Base-by-base conservation (phyloP, 2,797 vertebrate species). In the Microchirus variegatus region DNA sequence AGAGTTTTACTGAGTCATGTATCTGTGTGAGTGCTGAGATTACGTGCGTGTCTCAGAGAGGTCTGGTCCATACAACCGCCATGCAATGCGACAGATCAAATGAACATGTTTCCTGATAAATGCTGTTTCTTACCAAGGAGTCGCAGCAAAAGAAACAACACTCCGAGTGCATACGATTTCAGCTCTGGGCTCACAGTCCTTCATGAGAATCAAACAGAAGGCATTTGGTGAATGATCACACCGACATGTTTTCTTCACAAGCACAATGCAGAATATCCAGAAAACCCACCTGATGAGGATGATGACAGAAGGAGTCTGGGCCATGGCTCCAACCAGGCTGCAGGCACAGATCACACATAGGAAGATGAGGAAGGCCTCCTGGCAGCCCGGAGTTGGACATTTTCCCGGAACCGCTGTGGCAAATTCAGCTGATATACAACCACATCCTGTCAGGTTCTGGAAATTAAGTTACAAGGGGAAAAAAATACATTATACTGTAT, bases 321-420 rank as follows among this genome's bases (percentile, higher is more conserved):
- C 97, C 97, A 99, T 99, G 71, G 97, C 96, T 59, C 98, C 97
- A 0, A 99, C 95, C 94, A 99, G 93, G 90, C 97, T 99, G 93
- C 97, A 99, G 77, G 93, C 92, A 15, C 98, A 99, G 93, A 99
- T 97, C 84, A 99, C 95, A 9, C 95, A 97, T 53, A 99, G 94
- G 91, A 99, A 99, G 89, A 94, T 96, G 87, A 98, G 93, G 87
- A 99, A 99, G 80, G 94, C 90, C 89, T 98, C 94, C 84, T 94
- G 95, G 22, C 98, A 99, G 72, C 97, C 97, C 0, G 95, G 92
- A 35, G 89, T 96, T 18, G 96, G 97, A 81, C 98, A 99, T 55
- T 99, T 99, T 26, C 97, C 97, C 0, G 96, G 94, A 63, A 95
- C 80, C 0, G 95, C 96, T 0, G 94, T 96, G 57, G 93, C 93